These are phyloP conservation scores for Botia kubotai DNA, from an alignment of 2,797 vertebrate species.

Conservation along the genomic window DNA sequence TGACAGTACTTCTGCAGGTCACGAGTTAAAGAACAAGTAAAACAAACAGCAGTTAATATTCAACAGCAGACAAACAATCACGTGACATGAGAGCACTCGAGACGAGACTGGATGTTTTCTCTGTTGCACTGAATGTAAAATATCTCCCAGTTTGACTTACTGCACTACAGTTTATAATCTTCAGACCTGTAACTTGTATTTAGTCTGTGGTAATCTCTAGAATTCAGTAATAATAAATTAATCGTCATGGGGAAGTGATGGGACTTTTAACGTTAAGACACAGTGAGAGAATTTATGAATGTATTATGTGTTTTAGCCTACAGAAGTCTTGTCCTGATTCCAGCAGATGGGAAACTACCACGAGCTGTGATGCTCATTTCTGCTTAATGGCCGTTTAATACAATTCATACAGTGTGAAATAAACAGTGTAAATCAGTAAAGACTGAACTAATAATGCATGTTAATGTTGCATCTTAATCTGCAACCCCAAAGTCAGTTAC, in stretches of 20 bases:
- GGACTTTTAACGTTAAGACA: constrained; percentile 45
- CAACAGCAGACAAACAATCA: too few relatives aligned
- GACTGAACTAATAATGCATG: constrained; percentile 58
- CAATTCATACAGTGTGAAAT: constrained; percentile 51
- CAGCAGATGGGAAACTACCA: constrained; percentile 43
- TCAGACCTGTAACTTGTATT: constrained; percentile 55
- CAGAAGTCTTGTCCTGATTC: constrained; percentile 51
- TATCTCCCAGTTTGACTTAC: constrained; percentile 14
- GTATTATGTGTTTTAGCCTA: constrained; percentile 61
- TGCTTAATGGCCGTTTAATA: constrained; percentile 55
- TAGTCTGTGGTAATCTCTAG: constrained; percentile 56
- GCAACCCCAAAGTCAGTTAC: constrained; percentile 19
- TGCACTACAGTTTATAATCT: constrained; percentile 58
- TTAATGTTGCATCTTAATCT: constrained; percentile 3
- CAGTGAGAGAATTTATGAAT: constrained; percentile 55
- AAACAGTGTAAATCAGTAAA: constrained; percentile 38
- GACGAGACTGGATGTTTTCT: constrained; percentile 43
- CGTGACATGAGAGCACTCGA: constrained; percentile 16
- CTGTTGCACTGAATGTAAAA: constrained; percentile 57
- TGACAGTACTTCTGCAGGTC: constrained; percentile 29
- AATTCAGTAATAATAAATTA: constrained; percentile 50
- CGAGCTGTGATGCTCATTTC: constrained; percentile 46
- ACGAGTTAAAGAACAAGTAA: constrained; percentile 5
- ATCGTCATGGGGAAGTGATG: constrained; percentile 44
- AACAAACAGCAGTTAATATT: not conserved